Base-by-base conservation (phyloP, 2,888 invertebrate genomes). In the Athalia cordata region DNA sequence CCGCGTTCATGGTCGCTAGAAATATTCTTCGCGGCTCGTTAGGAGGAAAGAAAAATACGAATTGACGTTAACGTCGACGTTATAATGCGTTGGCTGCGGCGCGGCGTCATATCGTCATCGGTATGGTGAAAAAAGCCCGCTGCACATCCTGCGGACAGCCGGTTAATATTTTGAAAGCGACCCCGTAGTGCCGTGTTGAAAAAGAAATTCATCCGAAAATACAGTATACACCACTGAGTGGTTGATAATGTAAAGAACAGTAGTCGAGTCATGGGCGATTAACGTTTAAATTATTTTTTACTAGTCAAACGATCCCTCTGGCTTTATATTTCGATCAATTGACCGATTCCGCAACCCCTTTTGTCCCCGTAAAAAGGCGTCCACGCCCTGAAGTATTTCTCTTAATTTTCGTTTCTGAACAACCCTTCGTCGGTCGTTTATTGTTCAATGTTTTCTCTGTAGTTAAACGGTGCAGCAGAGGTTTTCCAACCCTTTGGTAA, bases 141-240 rank as follows among this genome's bases (percentile, higher is more conserved):
- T 29, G 29, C 29, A 29, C 68, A 68, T 68, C 68, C 68, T 68
- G 55, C 55, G 55, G 68, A 72, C 72, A 72, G 64, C 59, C 59
- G 72, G 72, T 47, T 72, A 59, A 68, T 68, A 55, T 68, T 68
- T 68, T 52, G 68, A 68, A 68, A 68, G 55, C 67, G 67, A 52
- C 47, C 45, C 29, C 50, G 50, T n/a, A 49, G 68, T n/a, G 52
- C 52, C 9, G 9, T 8, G 15, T 68, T 55, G 43, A 68, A 50
- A 13, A 49, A 15, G 50, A 15, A 15, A 67, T n/a, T 52, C 68
- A 29, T 52, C 50, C 50, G 52, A 29, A 55, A 52, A 55, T 52
- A 15, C 5, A 29, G 29, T 29, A 11, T 55, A 50, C 49, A 52
- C 67, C 13, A 5, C 52, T 7, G 55, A 4, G 55, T 29, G 29